Conservation (phyloP, 2,888 invertebrate genomes). For the Drosophila flavopinicola region DNA sequence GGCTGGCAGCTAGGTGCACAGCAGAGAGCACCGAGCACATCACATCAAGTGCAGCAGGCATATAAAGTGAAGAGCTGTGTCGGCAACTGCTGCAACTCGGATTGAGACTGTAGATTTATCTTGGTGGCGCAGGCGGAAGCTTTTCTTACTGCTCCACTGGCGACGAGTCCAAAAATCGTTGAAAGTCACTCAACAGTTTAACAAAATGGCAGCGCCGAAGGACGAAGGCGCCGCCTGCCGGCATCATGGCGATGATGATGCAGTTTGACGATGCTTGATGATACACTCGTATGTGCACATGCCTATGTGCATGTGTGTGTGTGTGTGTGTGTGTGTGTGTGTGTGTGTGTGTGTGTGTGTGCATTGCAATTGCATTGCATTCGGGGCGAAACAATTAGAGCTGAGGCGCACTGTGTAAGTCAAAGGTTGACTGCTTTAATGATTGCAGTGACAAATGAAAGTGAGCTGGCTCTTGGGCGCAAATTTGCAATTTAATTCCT, state of each 20-base stretch:
- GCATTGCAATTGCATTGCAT: slow-evolving; percentile 9
- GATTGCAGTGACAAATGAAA: too few relatives aligned
- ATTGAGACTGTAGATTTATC: slow-evolving; percentile 56
- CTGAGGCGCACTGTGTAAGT: background rate
- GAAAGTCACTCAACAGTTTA: slow-evolving; percentile 77
- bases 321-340: background rate
- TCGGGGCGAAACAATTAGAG: background rate
- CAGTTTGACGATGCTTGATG: background rate
- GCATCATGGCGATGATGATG: background rate
- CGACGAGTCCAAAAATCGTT: slow-evolving; percentile 73
- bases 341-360: background rate
- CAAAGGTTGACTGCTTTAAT: too few relatives aligned
- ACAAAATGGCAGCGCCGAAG: slow-evolving; percentile 54
- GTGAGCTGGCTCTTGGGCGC: too few relatives aligned
- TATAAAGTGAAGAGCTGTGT: slow-evolving; percentile 21
- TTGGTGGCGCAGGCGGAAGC: slow-evolving; percentile 62
- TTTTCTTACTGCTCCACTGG: slow-evolving; percentile 65
- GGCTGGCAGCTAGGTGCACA: slow-evolving; percentile 15
- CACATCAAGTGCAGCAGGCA: slow-evolving; percentile 39
- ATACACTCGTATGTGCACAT: background rate
- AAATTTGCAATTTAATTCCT: too few relatives aligned
- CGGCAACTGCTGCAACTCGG: background rate
- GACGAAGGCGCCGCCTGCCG: slow-evolving; percentile 5
- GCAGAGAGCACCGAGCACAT: slow-evolving; percentile 22
- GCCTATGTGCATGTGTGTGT: too few relatives aligned